Evolutionary conservation across 2,888 invertebrate genomes (phyloP).

Genomic region (Colletes collaris): DNA sequence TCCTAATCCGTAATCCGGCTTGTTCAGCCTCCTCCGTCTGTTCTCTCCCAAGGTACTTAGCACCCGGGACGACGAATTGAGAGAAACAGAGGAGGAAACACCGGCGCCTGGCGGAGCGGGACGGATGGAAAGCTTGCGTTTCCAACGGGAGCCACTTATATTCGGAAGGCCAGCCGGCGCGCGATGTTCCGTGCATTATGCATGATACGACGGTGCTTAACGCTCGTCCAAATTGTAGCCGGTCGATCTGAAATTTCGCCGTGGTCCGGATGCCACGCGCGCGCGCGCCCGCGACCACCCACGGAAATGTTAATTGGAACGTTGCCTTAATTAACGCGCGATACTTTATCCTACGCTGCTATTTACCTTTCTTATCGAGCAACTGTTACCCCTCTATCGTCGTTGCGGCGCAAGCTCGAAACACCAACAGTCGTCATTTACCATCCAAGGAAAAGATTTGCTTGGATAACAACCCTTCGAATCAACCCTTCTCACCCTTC

Average conservation of each 20-base stretch:
- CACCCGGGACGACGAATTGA: slow-evolving; percentile 60
- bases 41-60: slow-evolving; percentile 79
- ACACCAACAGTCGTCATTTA: no score
- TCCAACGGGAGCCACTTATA: slow-evolving; percentile 69
- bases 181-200: slow-evolving; percentile 72
- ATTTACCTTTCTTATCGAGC: slow-evolving; percentile 23
- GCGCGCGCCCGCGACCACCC: slow-evolving; percentile 15
- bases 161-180: slow-evolving; percentile 69
- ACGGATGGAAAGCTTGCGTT: slow-evolving; percentile 51
- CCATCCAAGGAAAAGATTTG: no score
- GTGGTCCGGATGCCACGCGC: slow-evolving; percentile 4
- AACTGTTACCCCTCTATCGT: not conserved
- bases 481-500: no score
- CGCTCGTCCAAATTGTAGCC: slow-evolving; percentile 66
- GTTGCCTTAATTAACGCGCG: slow-evolving; percentile 58
- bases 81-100: slow-evolving; percentile 41
- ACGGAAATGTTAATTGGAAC: slow-evolving; percentile 63
- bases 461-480: no score
- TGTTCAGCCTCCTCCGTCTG: slow-evolving; percentile 81
- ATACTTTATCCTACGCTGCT: slow-evolving; percentile 28
- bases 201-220: slow-evolving; percentile 72
- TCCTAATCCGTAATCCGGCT: slow-evolving; percentile 81
- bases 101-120: slow-evolving; percentile 22
- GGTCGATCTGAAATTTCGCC: slow-evolving; percentile 62
- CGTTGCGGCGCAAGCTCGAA: not conserved